Evolutionary conservation across 2,888 invertebrate species (phyloP).

Genomic region (Pterostichus niger): DNA sequence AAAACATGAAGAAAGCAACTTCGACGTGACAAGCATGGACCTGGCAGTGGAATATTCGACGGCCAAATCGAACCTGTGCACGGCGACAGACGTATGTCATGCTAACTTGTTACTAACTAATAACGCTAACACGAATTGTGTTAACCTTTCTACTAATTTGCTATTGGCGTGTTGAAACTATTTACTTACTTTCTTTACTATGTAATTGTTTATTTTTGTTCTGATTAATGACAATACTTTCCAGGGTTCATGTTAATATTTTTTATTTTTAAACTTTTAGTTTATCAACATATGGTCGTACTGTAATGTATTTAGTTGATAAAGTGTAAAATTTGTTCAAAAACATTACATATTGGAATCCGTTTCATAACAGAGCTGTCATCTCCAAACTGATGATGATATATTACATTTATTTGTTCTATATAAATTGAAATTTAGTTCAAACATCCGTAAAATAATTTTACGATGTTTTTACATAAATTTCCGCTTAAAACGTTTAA

Average conservation of each 20-base stretch:
- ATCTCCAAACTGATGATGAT: slow-evolving; percentile 22
- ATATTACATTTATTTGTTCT: slow-evolving; percentile 10
- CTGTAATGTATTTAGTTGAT: background rate
- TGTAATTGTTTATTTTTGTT: no score
- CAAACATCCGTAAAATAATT: slow-evolving; percentile 16
- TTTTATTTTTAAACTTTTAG: slow-evolving; percentile 1
- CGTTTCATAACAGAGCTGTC: slow-evolving; percentile 25
- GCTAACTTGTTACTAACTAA: background rate
- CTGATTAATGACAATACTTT: no score
- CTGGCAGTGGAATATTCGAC: slow-evolving; percentile 2
- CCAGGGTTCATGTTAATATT: background rate
- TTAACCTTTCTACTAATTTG: background rate
- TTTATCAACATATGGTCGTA: background rate
- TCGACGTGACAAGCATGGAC: slow-evolving; percentile 26
- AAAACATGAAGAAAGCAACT: background rate
- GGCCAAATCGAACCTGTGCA: background rate
- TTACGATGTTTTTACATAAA: background rate
- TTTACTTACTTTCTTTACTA: no score
- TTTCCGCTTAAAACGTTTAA: no score
- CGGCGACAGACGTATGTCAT: slow-evolving; percentile 23
- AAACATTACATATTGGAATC: slow-evolving; percentile 6
- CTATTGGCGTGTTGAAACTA: no score
- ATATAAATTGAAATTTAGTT: slow-evolving; percentile 10
- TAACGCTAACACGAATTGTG: background rate
- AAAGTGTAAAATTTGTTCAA: background rate